phyloP scores from a whole-genome alignment of 1,140 invertebrate species.

The Ceratina calcarata region DNA sequence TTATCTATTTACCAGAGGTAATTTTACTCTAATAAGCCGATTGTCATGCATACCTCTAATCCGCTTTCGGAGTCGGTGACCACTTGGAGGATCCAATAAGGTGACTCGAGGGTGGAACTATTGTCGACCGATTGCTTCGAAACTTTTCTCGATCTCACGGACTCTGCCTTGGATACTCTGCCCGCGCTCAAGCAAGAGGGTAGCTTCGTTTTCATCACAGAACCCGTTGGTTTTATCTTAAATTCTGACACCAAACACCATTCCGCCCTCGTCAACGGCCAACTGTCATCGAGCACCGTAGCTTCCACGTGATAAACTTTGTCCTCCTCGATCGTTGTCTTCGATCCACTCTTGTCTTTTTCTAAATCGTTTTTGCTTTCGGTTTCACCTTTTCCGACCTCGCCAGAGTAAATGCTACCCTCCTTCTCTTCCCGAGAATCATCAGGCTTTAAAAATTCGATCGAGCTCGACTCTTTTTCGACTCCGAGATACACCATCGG shows the following conservation, averaged over 20 bases:
- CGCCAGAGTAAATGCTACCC: neutral
- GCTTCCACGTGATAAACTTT: conserved; percentile 59
- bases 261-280: conserved; percentile 65
- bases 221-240: conserved; percentile 14
- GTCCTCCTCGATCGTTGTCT: no score
- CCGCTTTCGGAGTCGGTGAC: conserved; percentile 37
- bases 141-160: conserved; percentile 4
- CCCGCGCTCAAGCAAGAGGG: neutral
- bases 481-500: conserved; percentile 46
- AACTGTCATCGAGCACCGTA: conserved; percentile 63
- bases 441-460: neutral
- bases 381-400: neutral
- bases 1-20: no score
- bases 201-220: neutral
- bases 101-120: conserved; percentile 10
- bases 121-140: conserved; percentile 20
- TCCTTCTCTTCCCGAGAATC: neutral
- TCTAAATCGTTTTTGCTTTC: conserved; percentile 4
- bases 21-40: no score
- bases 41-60: conserved; percentile 39
- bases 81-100: conserved; percentile 62
- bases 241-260: conserved; percentile 58
- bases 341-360: no score
- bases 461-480: no score
- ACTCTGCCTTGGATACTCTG: neutral